Evolutionary conservation across 1,140 invertebrate species (phyloP).

Genomic region (Aphaenogaster floridana): DNA sequence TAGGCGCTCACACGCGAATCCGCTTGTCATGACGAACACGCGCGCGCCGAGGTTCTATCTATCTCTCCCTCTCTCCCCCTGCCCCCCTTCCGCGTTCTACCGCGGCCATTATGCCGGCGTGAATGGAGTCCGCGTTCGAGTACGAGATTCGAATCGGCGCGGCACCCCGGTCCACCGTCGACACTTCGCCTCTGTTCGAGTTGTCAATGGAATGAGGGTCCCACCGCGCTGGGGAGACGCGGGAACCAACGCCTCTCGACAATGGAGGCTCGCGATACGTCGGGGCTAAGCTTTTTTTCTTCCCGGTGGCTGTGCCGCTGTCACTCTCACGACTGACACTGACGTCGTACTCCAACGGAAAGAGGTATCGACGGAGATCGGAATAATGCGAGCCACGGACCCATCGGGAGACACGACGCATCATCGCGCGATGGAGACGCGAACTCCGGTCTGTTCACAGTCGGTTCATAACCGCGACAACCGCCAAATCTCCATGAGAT

Average conservation of each 20-base stretch:
- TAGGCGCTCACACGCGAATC: conserved; percentile 51
- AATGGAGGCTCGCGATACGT: conserved; percentile 68
- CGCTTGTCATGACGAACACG: conserved; percentile 41
- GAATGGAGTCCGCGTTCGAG: conserved; percentile 78
- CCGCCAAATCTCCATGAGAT: conserved; percentile 43
- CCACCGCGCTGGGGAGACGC: conserved; percentile 20
- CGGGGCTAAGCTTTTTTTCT: conserved; percentile 61
- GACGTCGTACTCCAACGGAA: conserved; percentile 64
- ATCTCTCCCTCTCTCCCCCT: conserved; percentile 65
- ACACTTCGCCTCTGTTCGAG: conserved; percentile 78
- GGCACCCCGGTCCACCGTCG: conserved; percentile 68
- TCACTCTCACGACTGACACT: conserved; percentile 66
- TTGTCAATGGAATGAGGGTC: conserved; percentile 71
- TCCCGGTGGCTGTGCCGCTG: conserved; percentile 54
- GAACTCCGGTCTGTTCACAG: background rate
- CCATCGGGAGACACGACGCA: too few relatives aligned
- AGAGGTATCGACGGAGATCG: conserved; percentile 66
- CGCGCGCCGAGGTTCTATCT: conserved; percentile 50
- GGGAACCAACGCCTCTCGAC: conserved; percentile 69
- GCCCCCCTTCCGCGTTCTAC: conserved; percentile 32
- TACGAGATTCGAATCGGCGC: conserved; percentile 77
- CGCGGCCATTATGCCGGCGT: conserved; percentile 70
- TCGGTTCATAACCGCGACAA: conserved; percentile 40
- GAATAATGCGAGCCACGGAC: conserved; percentile 49
- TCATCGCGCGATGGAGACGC: too few relatives aligned